These are phyloP conservation scores for Micrasema minimum DNA, from an alignment of 1,140 invertebrate genomes.

Conservation along the genomic window DNA sequence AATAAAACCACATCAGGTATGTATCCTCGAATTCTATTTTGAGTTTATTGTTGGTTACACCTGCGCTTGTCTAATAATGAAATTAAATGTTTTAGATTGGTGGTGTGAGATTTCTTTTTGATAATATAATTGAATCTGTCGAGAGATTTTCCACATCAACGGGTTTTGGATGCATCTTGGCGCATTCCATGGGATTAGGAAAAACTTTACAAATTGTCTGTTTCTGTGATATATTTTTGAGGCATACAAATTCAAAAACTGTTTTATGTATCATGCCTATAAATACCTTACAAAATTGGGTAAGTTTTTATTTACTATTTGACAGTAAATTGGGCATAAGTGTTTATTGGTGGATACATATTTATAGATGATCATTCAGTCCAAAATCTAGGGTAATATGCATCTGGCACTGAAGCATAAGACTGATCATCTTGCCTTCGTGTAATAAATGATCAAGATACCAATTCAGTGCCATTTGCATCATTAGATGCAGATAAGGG, in stretches of 20 bases:
- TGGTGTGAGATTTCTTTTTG: conserved; percentile 94
- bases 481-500: too few species aligned
- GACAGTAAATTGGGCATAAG: too few species aligned
- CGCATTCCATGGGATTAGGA: conserved; percentile 99
- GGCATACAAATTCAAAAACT: conserved; percentile 87
- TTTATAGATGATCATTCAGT: too few species aligned
- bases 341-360: too few species aligned
- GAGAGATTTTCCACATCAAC: conserved; percentile 87
- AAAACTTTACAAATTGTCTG: conserved; percentile 97
- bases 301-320: conserved; percentile 51
- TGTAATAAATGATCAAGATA: too few species aligned
- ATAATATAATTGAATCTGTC: conserved; percentile 95
- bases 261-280: conserved; percentile 98
- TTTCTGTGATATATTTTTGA: conserved; percentile 95
- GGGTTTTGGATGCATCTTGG: conserved; percentile 97
- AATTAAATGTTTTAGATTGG: conserved; percentile 77
- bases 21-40: neutral
- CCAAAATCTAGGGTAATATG: too few species aligned
- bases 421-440: too few species aligned
- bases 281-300: conserved; percentile 99
- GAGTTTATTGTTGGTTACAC: too few species aligned
- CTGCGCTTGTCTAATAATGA: neutral
- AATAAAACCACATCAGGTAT: conserved; percentile 93
- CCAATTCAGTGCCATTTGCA: too few species aligned
- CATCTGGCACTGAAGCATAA: too few species aligned